Evolutionary conservation across 2,888 invertebrate species (phyloP), one percentile per base, ranked within the genome.

Genomic region (Ormyrus pomaceus): DNA sequence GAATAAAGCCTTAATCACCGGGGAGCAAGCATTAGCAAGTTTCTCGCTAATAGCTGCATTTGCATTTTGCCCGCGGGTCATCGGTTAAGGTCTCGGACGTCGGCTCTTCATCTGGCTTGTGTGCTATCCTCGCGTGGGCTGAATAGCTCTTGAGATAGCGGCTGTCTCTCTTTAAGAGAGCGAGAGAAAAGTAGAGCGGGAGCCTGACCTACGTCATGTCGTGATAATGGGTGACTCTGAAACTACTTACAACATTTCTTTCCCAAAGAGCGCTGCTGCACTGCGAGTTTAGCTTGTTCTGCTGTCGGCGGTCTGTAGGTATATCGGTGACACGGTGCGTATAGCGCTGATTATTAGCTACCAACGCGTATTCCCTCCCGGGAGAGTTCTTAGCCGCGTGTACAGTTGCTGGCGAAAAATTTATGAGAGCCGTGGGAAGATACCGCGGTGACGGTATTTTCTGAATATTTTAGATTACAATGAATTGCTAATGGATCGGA

Each of bases 161-260:
- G 13, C 45, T 11, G 62, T 5, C 13, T 6, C 83, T 34, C 34
- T 34, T 34, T 34, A 4, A 34, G 34, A 34, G 34, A 34, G 34
- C 34, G 34, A 34, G 34, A 34, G 34, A 34, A 4, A 86, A 86
- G 82, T 84, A 83, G 85, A 85, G 79, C 86, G 83, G 85, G 82
- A 83, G 85, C 85, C 86, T 88, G 88, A 88, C 86, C 88, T 84
- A 85, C 84, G 86, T 85, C 83, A 83, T 81, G 83, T 82, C 82
- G 79, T 82, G 83, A 85, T 84, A 84, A 83, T 81, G 83, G 78
- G 77, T 79, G 10, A n/a, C 71, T 74, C 46, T 46, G 11, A 56
- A 6, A 34, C 34, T 11, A 45, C 55, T 55, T 45, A 7, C 45
- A 46, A 3, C 51, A 9, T 13, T 6, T 58, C 48, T 58, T 48